Base-by-base conservation (phyloP, 2,888 invertebrate genomes). In the Rhingia rostrata region DNA sequence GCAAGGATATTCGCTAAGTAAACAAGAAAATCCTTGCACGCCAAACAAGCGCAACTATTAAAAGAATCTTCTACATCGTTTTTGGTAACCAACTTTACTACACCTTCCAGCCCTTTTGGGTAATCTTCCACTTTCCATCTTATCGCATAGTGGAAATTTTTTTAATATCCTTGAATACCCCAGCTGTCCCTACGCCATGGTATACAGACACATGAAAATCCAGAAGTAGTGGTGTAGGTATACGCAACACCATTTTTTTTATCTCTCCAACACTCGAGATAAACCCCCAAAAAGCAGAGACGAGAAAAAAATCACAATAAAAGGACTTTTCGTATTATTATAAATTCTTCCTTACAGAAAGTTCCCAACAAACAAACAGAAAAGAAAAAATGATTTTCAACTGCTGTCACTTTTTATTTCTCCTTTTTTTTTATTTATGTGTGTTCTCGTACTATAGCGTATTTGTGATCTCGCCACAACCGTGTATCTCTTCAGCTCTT, bases 271-370 rank as follows among this genome's bases (percentile, higher is more conserved):
- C 67, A 69, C 83, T 73, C 54, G 35, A 45, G 72, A 67, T 69
- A 69, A 66, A 32, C 53, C 58, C 66, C 12, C 9, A 53, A 14
- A 47, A 49, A 45, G 14, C 32, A 43, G 37, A 54, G 49, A 49
- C 32, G 49, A 32, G 35, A 9, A 61, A 49, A 41, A 39, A 60
- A 41, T 37, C 47, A 77, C 54, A 66, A 69, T 69, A 69, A 83
- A 77, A 69, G 58, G 69, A 66, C 79, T 74, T n/a, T 74, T 69
- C 67, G 78, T 67, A 64, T 83, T 83, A 79, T 83, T 78, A 78
- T 56, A 82, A 83, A 78, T 79, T 79, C 78, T 83, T 64, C 53
- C 83, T 58, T 63, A 49, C 39, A 1, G 70, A 60, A 49, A 70
- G 63, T 43, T 9, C 39, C 14, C 37, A 7, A 37, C 39, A 6